A percentile compares a stretch with the other conserved stretches of the same genome.
Conservation (phyloP, 2,888 invertebrate species). For the Leptopilina myrica region DNA sequence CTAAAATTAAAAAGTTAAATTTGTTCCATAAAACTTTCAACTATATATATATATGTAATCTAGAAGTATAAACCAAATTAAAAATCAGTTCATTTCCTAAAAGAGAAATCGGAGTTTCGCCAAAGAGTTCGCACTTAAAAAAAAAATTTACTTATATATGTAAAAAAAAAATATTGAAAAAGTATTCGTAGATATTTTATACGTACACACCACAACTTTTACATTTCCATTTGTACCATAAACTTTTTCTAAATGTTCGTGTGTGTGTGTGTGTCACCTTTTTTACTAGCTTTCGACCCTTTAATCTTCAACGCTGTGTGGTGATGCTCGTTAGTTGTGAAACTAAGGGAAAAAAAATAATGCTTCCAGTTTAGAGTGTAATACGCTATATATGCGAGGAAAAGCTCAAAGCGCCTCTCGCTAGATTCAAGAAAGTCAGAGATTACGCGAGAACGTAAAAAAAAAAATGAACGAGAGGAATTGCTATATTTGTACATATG, state of each 20-base stretch:
- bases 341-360: not conserved
- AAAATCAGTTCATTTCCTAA: too few relatives aligned
- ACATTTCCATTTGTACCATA: not conserved
- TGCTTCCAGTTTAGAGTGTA: slow-evolving; percentile 15
- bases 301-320: slow-evolving; percentile 31
- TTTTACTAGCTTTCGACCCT: slow-evolving; percentile 24
- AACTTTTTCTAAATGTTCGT: not conserved
- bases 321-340: slow-evolving; percentile 20
- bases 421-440: not conserved
- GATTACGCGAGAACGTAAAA: not conserved
- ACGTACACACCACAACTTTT: not conserved
- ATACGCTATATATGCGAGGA: not conserved
- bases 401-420: not conserved
- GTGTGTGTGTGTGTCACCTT: slow-evolving; percentile 1
- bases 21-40: too few relatives aligned
- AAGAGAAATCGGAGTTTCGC: too few relatives aligned
- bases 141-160: not conserved
- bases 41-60: too few relatives aligned
- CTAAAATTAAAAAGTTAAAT: too few relatives aligned
- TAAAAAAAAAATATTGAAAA: too few relatives aligned
- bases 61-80: too few relatives aligned
- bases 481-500: not conserved
- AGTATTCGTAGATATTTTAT: too few relatives aligned
- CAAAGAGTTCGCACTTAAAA: not conserved
- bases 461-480: not conserved